Evolutionary conservation across 2,888 invertebrate genomes (phyloP).

Genomic region (Ceraclea dissimilis): DNA sequence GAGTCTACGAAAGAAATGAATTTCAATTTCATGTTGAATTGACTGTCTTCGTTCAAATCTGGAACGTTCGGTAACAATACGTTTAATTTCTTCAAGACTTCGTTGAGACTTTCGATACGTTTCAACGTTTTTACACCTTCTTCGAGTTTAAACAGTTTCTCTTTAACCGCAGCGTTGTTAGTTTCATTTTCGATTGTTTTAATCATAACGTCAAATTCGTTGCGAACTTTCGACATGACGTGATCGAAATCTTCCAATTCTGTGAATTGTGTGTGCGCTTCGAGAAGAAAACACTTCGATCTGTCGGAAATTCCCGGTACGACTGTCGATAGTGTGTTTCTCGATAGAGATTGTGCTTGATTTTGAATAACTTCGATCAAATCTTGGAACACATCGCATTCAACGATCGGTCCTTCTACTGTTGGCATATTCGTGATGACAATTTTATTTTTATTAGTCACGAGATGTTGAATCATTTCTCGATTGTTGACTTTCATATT

Average conservation of each 20-base stretch:
- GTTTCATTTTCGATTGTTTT: no score
- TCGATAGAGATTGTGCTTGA: neutral
- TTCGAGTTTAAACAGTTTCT: neutral
- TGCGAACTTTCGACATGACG: neutral
- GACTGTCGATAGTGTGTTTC: neutral
- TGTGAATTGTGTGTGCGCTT: neutral
- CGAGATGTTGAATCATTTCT: neutral
- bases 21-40: neutral
- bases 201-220: neutral
- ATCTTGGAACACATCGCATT: neutral
- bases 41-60: neutral
- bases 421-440: neutral
- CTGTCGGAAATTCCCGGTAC: neutral
- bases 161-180: neutral
- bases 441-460: neutral
- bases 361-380: neutral
- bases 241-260: neutral
- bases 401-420: neutral
- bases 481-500: neutral
- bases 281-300: neutral
- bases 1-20: neutral
- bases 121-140: neutral
- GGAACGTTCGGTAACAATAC: neutral
- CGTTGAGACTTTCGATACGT: neutral
- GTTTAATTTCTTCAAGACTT: neutral